Base-by-base conservation (phyloP, 2,113 vertebrate species). In the Nyctereutes procyonoides region DNA sequence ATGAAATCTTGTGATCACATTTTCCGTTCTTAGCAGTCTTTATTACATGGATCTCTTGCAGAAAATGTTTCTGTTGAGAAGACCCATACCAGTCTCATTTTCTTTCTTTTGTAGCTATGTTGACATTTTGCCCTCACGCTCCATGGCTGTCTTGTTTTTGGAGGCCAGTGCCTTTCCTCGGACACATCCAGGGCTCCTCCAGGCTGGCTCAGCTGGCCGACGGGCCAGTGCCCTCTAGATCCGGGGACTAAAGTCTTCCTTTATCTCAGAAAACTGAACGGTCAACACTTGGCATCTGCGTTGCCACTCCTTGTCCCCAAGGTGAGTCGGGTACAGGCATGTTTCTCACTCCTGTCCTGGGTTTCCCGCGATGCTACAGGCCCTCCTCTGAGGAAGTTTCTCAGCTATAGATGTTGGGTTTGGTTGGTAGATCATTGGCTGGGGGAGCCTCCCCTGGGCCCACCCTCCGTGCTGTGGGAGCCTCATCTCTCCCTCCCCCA, bases 341-440 rank as follows among this genome's bases (percentile, higher is more conserved):
- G 35, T 10, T 30, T 12, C 26, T 32, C 10, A 12, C 32, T 17
- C 74, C 1, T 0, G 15, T 13, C 11, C 56, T 10, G 13, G 24
- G 38, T 3, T 26, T 55, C 51, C 53, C 0, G 0, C 0, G 3
- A 26, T 0, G 1, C 56, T 51, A 9, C 38, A 22, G 58, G 6
- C 26, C 77, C 53, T 1, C 3, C n/a, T 26, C 51, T 17, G 77
- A 22, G n/a, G 32, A 24, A 16, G 51, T 1, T 17, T 20, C 5
- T 20, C 12, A 0, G 35, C 56, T 17, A 12, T 4, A 3, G 14
- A 5, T 14, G 3, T 5, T 3, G n/a, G 35, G 3, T 19, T 24
- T 11, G 30, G 24, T 2, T 32, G 28, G 9, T 2, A 14, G 1
- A 5, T 1, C 2, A 0, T 5, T 3, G 5, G 0, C n/a, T 0